Evolutionary conservation across 2,797 vertebrate genomes (phyloP).

Genomic region (Strix occidentalis): DNA sequence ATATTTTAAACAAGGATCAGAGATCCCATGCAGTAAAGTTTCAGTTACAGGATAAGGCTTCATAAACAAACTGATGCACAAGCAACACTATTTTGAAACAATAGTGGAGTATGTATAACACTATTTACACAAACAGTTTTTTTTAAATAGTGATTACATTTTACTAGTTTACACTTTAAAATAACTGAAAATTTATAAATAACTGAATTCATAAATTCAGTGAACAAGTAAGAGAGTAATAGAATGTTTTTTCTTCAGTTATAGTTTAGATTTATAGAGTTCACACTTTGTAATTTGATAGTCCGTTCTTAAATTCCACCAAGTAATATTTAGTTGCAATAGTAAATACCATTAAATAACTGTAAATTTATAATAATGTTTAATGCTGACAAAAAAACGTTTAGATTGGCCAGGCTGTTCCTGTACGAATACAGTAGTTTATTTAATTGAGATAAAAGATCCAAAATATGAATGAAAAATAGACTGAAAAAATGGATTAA

Average conservation of each 20-base stretch:
- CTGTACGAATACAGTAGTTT: not conserved
- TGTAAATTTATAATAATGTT: not conserved
- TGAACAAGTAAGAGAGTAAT: not conserved
- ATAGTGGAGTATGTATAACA: fast-evolving
- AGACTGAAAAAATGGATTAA: not conserved
- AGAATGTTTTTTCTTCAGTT: not conserved
- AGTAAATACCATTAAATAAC: not conserved
- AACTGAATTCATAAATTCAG: not conserved
- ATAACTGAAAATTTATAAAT: not conserved
- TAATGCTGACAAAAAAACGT: not conserved
- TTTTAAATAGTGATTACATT: not conserved
- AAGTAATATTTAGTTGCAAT: not conserved
- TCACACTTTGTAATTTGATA: not conserved
- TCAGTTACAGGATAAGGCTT: not conserved
- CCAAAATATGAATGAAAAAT: not conserved
- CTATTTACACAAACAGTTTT: not conserved
- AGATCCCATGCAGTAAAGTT: not conserved
- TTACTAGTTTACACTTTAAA: not conserved
- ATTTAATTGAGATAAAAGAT: not conserved
- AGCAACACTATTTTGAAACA: not conserved
- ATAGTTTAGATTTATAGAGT: not conserved
- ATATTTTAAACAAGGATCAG: not conserved
- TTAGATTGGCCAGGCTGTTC: not conserved
- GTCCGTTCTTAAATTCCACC: not conserved
- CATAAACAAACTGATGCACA: not conserved